Evolutionary conservation across 2,888 invertebrate genomes (phyloP), one percentile per base, ranked within the genome.

Genomic region (Aphelenchoides bicaudatus): DNA sequence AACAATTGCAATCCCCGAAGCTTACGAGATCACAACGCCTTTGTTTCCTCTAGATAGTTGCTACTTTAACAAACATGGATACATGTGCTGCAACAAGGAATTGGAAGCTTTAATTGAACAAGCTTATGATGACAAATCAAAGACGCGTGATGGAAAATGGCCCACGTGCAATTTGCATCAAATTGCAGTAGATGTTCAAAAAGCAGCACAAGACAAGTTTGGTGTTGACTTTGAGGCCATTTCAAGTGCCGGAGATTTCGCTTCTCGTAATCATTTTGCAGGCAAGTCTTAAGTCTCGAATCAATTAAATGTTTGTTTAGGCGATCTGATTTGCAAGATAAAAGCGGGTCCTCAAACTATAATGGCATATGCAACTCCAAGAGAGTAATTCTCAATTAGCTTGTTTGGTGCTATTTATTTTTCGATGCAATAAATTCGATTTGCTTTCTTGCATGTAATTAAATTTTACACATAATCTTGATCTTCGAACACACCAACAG

Each of bases 51-150:
- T 64, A 21, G 39, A 58, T 23, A 56, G 39, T 19, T 64, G 65
- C 37, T 64, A 66, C 25, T 28, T 64, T 28, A 66, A 64, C 55
- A 48, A 51, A 25, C 61, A 62, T 38, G 48, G 65, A 13, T 64
- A 64, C 52, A 64, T 66, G 62, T 62, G 62, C 37, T 62, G 62
- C 39, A 51, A 49, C 34, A 51, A 61, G 52, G 65, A 64, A 38
- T 46, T 66, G 48, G 64, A 64, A 34, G 51, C 56, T 29, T 30
- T 64, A 39, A 66, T 64, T 63, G 31, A 59, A 38, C 54, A 57
- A 48, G 55, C 61, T 3, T 64, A 66, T 56, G 53, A 51, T 8
- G 52, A 61, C 37, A 39, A 61, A 16, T 48, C 59, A 23, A 46
- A 30, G 27, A 54, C 65, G 16, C 34, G 65, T 23, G 47, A 58